phyloP scores from a whole-genome alignment of 2,797 vertebrate genomes.

The Xenops minutus region DNA sequence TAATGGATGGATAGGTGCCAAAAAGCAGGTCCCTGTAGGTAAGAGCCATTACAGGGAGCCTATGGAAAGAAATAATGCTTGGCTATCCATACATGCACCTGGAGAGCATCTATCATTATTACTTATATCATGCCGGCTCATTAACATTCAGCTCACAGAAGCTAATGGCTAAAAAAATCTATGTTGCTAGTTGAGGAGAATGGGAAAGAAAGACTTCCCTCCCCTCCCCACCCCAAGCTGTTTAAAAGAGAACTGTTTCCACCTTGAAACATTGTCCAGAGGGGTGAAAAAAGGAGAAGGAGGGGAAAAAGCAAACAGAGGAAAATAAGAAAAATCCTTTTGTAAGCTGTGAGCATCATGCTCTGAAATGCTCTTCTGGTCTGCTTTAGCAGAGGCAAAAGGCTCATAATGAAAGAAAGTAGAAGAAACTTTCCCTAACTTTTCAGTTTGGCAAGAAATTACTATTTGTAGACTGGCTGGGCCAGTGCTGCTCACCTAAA shows the following conservation, averaged over 20 bases:
- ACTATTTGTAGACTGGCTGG: background rate
- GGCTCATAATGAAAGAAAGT: background rate
- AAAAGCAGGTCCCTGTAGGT: background rate
- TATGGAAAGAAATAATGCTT: background rate
- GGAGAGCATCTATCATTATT: conserved; percentile 34
- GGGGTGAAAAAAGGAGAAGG: background rate
- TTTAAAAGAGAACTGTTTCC: background rate
- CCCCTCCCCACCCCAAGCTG: too few relatives aligned
- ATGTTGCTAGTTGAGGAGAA: background rate
- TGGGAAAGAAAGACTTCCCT: background rate
- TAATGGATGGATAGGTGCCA: background rate
- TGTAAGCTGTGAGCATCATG: background rate
- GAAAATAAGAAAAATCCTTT: background rate
- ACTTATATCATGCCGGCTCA: background rate
- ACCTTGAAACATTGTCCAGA: background rate
- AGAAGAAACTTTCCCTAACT: background rate
- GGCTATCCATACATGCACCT: background rate
- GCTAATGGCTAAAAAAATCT: conserved; percentile 1
- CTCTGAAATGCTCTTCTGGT: background rate
- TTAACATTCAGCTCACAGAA: conserved; percentile 34
- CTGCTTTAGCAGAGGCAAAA: background rate
- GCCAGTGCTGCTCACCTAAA: background rate
- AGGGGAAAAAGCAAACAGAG: background rate
- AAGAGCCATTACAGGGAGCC: background rate
- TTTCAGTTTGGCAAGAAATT: background rate